These are phyloP conservation scores for Cotesia glomerata DNA, from an alignment of 1,140 invertebrate genomes.

Conservation along the genomic window DNA sequence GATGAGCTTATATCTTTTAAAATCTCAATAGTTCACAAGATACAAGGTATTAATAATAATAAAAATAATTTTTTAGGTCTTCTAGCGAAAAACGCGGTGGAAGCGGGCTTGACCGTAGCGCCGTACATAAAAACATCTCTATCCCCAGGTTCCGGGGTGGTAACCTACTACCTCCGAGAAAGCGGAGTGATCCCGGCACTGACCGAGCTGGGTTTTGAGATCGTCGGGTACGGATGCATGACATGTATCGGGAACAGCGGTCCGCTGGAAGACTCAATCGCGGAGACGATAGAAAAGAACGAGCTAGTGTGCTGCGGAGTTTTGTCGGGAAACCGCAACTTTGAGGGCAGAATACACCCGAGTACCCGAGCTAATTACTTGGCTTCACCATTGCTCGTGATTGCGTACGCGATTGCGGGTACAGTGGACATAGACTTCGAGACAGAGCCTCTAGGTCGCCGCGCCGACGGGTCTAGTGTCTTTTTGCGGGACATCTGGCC, in stretches of 20 bases:
- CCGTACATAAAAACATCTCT: constrained; percentile 97
- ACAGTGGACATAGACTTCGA: constrained; percentile 95
- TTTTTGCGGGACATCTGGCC: constrained; percentile 97
- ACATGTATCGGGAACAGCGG: constrained; percentile 99
- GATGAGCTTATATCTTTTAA: too few species aligned
- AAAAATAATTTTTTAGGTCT: constrained; percentile 69
- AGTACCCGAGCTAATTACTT: constrained; percentile 96
- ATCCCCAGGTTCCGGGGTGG: constrained; percentile 96
- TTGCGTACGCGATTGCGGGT: constrained; percentile 96
- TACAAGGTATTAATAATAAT: neutral
- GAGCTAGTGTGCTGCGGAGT: constrained; percentile 94
- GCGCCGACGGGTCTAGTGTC: constrained; percentile 75
- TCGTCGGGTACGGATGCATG: constrained; percentile 98
- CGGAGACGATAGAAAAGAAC: constrained; percentile 93
- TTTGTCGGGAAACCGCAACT: constrained; percentile 95
- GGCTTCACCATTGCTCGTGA: constrained; percentile 92
- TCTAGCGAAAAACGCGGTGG: constrained; percentile 93
- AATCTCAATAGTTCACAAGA: too few species aligned
- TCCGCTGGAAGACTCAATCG: constrained; percentile 88
- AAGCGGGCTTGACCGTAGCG: constrained; percentile 84
- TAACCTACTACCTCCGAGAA: constrained; percentile 93
- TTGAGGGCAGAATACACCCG: constrained; percentile 97
- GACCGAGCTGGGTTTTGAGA: constrained; percentile 88
- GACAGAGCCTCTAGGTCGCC: constrained; percentile 83
- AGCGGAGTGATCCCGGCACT: constrained; percentile 88